These are phyloP conservation scores for Catocala sponsa DNA, from an alignment of 2,888 invertebrate species.

Conservation along the genomic window DNA sequence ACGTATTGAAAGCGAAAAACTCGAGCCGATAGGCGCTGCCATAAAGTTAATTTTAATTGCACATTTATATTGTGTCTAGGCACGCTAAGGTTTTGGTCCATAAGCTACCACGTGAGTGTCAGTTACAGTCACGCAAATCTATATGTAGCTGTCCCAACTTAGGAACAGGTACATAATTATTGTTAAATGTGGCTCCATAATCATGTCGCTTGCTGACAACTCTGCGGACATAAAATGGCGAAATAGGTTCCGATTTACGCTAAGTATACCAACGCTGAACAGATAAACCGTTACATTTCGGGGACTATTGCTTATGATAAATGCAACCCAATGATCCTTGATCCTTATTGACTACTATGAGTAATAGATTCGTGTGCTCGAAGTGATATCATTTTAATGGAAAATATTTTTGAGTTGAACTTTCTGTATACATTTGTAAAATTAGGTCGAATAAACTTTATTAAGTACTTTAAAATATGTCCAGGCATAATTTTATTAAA, in stretches of 20 bases:
- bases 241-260: conserved; percentile 27
- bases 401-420: conserved; percentile 12
- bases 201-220: conserved; percentile 34
- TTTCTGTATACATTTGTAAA: neutral
- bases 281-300: conserved; percentile 46
- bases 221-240: conserved; percentile 22
- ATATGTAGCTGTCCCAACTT: conserved; percentile 21
- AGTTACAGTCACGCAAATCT: conserved; percentile 38
- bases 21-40: conserved; percentile 5
- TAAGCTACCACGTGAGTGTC: conserved; percentile 38
- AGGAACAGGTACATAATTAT: conserved; percentile 28
- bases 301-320: conserved; percentile 44
- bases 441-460: neutral
- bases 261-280: conserved; percentile 33
- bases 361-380: conserved; percentile 41
- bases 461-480: neutral
- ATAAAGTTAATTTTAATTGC: conserved; percentile 15
- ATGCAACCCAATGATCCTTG: conserved; percentile 52
- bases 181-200: conserved; percentile 31
- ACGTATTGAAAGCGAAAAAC: conserved; percentile 20
- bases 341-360: conserved; percentile 44
- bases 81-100: conserved; percentile 39
- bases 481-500: too few species aligned
- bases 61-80: conserved; percentile 19
- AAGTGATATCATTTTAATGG: conserved; percentile 29